Base-by-base conservation (phyloP, 2,888 invertebrate genomes). In the Norana najaformis region DNA sequence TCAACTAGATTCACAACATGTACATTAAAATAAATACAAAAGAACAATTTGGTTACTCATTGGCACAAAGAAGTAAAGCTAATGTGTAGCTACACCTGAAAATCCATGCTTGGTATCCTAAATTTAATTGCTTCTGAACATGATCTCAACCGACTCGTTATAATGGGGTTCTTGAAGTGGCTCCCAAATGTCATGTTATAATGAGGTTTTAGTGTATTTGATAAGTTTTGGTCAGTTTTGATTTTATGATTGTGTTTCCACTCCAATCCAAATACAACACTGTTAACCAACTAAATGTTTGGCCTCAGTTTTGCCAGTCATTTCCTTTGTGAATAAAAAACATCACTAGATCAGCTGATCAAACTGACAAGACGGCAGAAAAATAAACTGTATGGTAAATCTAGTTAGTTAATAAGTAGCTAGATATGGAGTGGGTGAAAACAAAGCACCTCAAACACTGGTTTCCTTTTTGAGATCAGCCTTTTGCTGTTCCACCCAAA, bases 391-490 rank as follows among this genome's bases (percentile, higher is more conserved):
- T 69, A 47, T 47, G 47, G 20, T 47, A 69, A 69, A 30, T 30
- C 69, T 69, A 69, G 11, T n/a, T n/a, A 69, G 11, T 69, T n/a
- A 69, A n/a, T 11, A 69, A 69, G 69, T n/a, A 69, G 69, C 69
- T 69, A n/a, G 5, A 69, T 8, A 69, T n/a, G 30, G n/a, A n/a
- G 69, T 69, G 69, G 69, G 16, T 69, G 30, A 69, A 69, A 69
- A n/a, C 69, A 69, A 69, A 69, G n/a, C 85, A 16, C 18, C 85
- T 90, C 92, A 94, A 14, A 94, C 94, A 93, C 94, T 94, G 37
- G 94, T 94, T 92, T 94, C 94, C 90, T 94, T 94, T 90, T 94
- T 94, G 88, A 93, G 92, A 90, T 93, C 92, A 89, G 93, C 93
- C 35, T 92, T 91, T 88, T 83, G 83, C 90, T 38, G 88, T 47